Evolutionary conservation across 2,888 invertebrate species (phyloP), one percentile per base, ranked within the genome.

Genomic region (Cantharis rufa): DNA sequence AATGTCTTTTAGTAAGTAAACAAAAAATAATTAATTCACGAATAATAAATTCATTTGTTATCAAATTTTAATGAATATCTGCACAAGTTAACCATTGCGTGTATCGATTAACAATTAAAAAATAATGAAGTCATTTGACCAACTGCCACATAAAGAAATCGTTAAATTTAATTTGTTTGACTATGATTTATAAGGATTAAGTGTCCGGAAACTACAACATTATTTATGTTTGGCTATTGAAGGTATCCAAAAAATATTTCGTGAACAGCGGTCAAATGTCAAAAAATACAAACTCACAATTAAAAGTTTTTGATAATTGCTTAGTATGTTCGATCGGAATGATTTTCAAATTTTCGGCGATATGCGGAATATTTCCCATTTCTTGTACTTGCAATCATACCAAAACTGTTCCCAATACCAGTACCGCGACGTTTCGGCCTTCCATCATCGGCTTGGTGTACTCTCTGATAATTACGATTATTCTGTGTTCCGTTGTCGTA

Each of bases 301-400:
- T 9, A 24, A 21, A n/a, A 13, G 3, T 24, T n/a, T 21, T n/a
- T n/a, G 21, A 66, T n/a, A 24, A 66, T 66, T 66, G 64, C 13
- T 3, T 66, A 13, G 24, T 66, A n/a, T 66, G 64, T 66, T 66
- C 64, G n/a, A 66, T 66, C n/a, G 64, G 64, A 66, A 21, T 66
- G 24, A 66, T 66, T 21, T 66, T 66, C 16, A 66, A 16, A n/a
- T 24, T 66, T 66, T 66, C 64, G 2, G 18, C 64, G 15, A 10
- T 75, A 15, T 75, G 71, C 18, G 75, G 75, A 11, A 66, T 69
- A 15, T 71, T 75, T 27, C 66, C 75, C 0, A 62, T 71, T 15
- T 48, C 62, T 4, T 62, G n/a, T 15, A 16, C 13, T 16, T 75
- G 75, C 18, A 18, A 24, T 5, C 75, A 75, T 68, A 1, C n/a